phyloP scores from a whole-genome alignment of 2,113 vertebrate species.

The Azemiops feae region DNA sequence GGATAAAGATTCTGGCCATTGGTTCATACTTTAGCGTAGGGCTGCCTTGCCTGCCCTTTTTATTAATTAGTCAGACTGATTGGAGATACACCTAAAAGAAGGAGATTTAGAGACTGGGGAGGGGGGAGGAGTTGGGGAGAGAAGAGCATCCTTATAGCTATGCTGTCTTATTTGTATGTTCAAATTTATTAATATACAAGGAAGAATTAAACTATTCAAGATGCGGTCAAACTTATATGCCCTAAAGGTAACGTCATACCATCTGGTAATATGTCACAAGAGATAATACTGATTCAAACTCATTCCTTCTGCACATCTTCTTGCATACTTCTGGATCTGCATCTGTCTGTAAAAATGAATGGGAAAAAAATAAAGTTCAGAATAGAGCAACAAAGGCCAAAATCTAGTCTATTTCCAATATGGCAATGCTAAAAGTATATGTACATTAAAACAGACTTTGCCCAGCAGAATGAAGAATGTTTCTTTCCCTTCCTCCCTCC shows the following conservation, averaged over 20 bases:
- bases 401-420: background rate
- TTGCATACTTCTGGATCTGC: constrained; percentile 97
- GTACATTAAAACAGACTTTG: background rate
- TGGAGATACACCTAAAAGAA: background rate
- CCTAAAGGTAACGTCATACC: constrained; percentile 72
- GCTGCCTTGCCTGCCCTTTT: background rate
- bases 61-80: background rate
- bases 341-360: constrained; percentile 81
- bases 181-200: background rate
- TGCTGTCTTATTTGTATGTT: background rate
- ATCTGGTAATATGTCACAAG: constrained; percentile 98
- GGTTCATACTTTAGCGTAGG: background rate
- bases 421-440: background rate
- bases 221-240: background rate
- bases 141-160: background rate
- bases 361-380: background rate
- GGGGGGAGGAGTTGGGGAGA: too few species aligned
- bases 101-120: background rate
- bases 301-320: constrained; percentile 91
- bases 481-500: background rate
- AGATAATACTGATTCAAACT: constrained; percentile 87
- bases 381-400: background rate
- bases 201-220: background rate
- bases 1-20: background rate
- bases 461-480: background rate